Base-by-base conservation (phyloP, 2,797 vertebrate species). In the Liasis olivaceus region DNA sequence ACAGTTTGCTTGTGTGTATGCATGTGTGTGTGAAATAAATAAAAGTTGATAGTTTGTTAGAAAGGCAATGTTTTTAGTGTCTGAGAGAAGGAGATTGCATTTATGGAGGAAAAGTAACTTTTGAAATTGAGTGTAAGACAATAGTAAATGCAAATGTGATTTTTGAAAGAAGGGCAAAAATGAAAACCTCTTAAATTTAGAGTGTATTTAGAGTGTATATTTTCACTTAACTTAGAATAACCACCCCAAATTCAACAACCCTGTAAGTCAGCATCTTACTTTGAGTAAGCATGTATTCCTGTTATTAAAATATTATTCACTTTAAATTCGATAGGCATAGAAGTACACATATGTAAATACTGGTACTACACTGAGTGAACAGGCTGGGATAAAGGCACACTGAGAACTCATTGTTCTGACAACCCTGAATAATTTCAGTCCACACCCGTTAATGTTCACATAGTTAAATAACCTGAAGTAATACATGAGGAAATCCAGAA, bases 381-480 rank as follows among this genome's bases (percentile, higher is more conserved):
- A 95, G 81, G 95, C 72, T 36, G 24, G 26, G 85, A 59, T 54
- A 91, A 86, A 91, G 89, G 93, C 84, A 95, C 54, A 62, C 72
- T 69, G 91, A 94, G 58, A 89, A 84, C 1, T 14, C 36, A 6
- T 60, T 95, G 93, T 93, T 72, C 88, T 56, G 66, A 93, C 90
- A 96, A 94, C 66, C 91, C 93, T 93, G 92, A 93, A 72, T 93
- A 90, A 93, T 94, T 95, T 92, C 36, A 69, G 14, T 85, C 56
- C 94, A 95, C 94, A 90, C 92, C 51, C 84, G n/a, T 91, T 90
- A 93, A 93, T 62, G 91, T 14, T 92, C 36, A 87, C 85, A 92
- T 81, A 72, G 8, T 72, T 93, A 81, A 62, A 91, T 85, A 91
- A 12, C 90, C 58, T 58, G 63, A 14, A 14, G 22, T 36, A 95